A percentile compares a stretch with the other conserved stretches of the same genome.
These are phyloP conservation scores for Betta splendens DNA, from an alignment of 2,797 vertebrate species.

Conservation along the genomic window DNA sequence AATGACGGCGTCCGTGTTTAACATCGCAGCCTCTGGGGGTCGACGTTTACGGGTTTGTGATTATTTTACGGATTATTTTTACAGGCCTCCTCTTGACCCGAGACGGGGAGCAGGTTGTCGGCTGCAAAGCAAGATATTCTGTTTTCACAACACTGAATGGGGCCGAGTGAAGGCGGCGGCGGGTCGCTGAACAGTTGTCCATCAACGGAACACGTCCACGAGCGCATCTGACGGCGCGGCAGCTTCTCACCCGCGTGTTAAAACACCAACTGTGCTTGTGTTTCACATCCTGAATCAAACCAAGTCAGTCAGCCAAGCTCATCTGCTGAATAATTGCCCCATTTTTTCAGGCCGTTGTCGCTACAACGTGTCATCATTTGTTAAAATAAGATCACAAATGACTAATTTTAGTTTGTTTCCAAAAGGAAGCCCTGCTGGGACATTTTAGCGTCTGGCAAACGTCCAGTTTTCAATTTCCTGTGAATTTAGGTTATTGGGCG, in stretches of 20 bases:
- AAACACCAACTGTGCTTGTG: conserved; percentile 28
- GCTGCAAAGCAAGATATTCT: background rate
- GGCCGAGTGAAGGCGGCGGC: background rate
- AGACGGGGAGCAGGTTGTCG: conserved; percentile 1
- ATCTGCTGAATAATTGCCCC: conserved; percentile 18
- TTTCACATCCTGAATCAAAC: conserved; percentile 10
- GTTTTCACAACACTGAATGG: conserved; percentile 3
- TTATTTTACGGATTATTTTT: too few relatives aligned
- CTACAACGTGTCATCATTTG: background rate
- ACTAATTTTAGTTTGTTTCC: conserved; percentile 1
- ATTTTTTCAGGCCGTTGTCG: background rate
- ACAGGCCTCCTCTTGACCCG: conserved; percentile 8
- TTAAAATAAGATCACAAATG: background rate
- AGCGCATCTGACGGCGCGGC: conserved; percentile 14
- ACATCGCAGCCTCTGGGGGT: conserved; percentile 29
- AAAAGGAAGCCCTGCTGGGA: background rate
- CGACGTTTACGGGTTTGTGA: conserved; percentile 27
- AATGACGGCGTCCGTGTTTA: conserved; percentile 61
- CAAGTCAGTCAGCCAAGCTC: conserved; percentile 13
- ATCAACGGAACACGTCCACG: too few relatives aligned
- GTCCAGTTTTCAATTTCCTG: background rate
- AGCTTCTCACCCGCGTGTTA: conserved; percentile 15
- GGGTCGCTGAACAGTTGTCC: too few relatives aligned
- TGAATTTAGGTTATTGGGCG: conserved; percentile 22
- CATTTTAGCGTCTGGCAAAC: background rate